Evolutionary conservation across 2,888 invertebrate species (phyloP).

Genomic region (Bombylius major): DNA sequence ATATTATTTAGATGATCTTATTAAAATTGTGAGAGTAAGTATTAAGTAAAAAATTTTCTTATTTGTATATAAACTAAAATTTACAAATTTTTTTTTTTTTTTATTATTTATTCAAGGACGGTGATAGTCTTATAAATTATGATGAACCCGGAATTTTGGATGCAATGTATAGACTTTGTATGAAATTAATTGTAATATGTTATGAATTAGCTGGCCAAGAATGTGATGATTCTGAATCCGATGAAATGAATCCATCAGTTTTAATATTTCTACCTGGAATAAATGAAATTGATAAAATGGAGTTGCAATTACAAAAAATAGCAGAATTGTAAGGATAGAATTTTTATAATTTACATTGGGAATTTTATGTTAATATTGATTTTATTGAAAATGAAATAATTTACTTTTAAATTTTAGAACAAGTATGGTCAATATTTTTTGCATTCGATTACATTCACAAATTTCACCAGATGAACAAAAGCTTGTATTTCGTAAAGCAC

Average conservation of each 20-base stretch:
- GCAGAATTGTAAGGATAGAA: slow-evolving; percentile 4
- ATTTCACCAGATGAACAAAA: slow-evolving; percentile 68
- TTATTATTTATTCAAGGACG: not conserved
- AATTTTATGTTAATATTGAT: not conserved
- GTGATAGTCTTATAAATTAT: slow-evolving; percentile 28
- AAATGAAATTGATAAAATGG: slow-evolving; percentile 65
- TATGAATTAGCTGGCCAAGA: slow-evolving; percentile 35
- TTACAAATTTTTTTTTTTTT: not conserved
- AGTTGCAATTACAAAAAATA: slow-evolving; percentile 30
- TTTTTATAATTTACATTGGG: not conserved
- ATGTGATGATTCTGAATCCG: slow-evolving; percentile 26
- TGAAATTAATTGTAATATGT: slow-evolving; percentile 46
- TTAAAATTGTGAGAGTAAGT: slow-evolving; percentile 39
- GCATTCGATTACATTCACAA: slow-evolving; percentile 51
- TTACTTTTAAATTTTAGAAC: slow-evolving; percentile 1
- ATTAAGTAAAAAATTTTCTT: not conserved
- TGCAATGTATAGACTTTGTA: slow-evolving; percentile 48
- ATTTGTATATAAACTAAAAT: not conserved
- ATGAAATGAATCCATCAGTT: slow-evolving; percentile 46
- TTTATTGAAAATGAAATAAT: not conserved
- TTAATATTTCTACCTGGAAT: slow-evolving; percentile 84
- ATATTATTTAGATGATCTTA: slow-evolving; percentile 46
- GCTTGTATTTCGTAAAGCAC: slow-evolving; percentile 38
- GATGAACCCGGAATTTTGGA: slow-evolving; percentile 44
- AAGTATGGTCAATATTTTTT: slow-evolving; percentile 18